Conservation (phyloP, 2,888 invertebrate genomes). For the Drosophila picticornis region DNA sequence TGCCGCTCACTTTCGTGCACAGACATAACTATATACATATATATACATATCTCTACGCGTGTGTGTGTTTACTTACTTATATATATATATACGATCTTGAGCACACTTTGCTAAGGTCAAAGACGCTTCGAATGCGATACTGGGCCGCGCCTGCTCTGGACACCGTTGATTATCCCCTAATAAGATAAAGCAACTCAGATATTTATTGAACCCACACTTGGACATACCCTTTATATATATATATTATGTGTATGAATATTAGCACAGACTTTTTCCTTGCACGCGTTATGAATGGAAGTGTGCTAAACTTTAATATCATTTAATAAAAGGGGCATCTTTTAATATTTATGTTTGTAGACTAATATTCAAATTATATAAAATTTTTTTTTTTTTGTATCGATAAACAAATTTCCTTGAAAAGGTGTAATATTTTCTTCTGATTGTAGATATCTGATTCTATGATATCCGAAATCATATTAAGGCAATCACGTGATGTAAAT, state of each 20-base stretch:
- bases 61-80: constrained; percentile 1
- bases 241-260: background rate
- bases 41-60: constrained; percentile 8
- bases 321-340: background rate
- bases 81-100: constrained; percentile 60
- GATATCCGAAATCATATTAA: background rate
- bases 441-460: background rate
- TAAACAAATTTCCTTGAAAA: background rate
- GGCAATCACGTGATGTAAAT: background rate
- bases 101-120: constrained; percentile 67
- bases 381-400: too few species aligned
- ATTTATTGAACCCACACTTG: background rate
- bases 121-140: constrained; percentile 43
- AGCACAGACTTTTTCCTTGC: background rate
- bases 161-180: constrained; percentile 52
- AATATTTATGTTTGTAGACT: background rate
- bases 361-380: too few species aligned
- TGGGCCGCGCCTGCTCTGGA: constrained; percentile 31
- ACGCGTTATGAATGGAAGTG: background rate
- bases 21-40: constrained; percentile 3
- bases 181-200: constrained; percentile 30
- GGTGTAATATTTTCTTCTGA: background rate
- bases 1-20: constrained; percentile 47
- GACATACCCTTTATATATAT: background rate
- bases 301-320: background rate